A percentile compares a stretch with the other conserved stretches of the same genome.
Evolutionary conservation across 2,113 vertebrate genomes (phyloP).

Genomic region (Poeciliopsis occidentalis): DNA sequence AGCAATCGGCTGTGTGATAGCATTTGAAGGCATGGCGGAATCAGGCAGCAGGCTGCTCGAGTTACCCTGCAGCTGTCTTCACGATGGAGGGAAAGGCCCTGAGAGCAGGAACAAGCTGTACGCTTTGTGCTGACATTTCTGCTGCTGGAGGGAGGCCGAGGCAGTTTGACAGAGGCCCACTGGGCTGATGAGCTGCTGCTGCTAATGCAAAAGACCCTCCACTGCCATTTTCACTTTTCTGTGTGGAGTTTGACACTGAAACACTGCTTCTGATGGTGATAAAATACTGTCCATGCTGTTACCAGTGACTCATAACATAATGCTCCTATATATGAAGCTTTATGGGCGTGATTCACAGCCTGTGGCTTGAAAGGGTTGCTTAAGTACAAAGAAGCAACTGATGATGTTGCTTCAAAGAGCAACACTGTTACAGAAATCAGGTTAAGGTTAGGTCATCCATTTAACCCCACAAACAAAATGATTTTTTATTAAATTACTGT

Average conservation of each 20-base stretch:
- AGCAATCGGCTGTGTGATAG: constrained; percentile 53
- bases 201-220: constrained; percentile 9
- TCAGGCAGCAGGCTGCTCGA: constrained; percentile 45
- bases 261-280: neutral
- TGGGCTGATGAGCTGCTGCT: constrained; percentile 13
- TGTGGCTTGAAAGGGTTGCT: neutral
- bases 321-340: neutral
- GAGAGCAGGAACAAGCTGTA: constrained; percentile 26
- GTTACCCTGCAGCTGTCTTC: constrained; percentile 42
- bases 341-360: neutral
- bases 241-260: constrained; percentile 14
- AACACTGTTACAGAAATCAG: neutral
- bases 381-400: neutral
- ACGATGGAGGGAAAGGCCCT: constrained; percentile 37
- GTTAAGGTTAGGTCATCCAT: neutral
- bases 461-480: neutral
- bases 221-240: constrained; percentile 11
- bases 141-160: constrained; percentile 28
- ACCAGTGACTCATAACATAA: constrained; percentile 2
- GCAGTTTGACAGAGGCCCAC: neutral
- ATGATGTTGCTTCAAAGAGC: neutral
- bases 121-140: constrained; percentile 52
- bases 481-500: too few relatives aligned
- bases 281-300: neutral
- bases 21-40: constrained; percentile 60